Percentiles rank a stretch among this genome's conserved stretches.
Evolutionary conservation across 2,888 invertebrate species (phyloP).

Genomic region (Latheticus oryzae): DNA sequence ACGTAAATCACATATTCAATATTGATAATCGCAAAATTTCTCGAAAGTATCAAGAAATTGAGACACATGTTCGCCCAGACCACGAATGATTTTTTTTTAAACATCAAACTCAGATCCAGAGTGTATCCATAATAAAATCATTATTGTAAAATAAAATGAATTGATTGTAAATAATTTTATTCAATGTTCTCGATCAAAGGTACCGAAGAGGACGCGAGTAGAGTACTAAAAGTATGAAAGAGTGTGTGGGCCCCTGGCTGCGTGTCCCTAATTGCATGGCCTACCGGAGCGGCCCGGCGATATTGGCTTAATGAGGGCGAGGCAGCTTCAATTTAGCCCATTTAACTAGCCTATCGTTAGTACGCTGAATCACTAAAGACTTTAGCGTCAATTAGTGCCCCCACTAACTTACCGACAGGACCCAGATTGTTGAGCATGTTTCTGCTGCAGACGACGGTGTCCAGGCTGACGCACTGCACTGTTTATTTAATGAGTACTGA

Average conservation of each 20-base stretch:
- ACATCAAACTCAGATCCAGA: too few relatives aligned
- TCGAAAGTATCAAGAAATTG: too few relatives aligned
- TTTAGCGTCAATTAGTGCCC: constrained; percentile 66
- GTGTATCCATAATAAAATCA: too few relatives aligned
- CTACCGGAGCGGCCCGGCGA: constrained; percentile 64
- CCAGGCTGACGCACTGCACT: constrained; percentile 60
- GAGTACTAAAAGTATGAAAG: constrained; percentile 58
- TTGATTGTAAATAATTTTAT: too few relatives aligned
- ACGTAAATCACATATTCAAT: too few relatives aligned
- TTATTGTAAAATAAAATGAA: too few relatives aligned
- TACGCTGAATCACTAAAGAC: constrained; percentile 66
- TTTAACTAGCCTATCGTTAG: constrained; percentile 67
- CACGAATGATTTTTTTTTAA: too few relatives aligned
- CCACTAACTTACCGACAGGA: constrained; percentile 65
- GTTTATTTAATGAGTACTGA: constrained; percentile 69
- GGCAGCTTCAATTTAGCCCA: constrained; percentile 66
- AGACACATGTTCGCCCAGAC: too few relatives aligned
- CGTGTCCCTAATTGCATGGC: constrained; percentile 64
- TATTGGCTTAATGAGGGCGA: constrained; percentile 67
- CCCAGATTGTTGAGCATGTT: constrained; percentile 66
- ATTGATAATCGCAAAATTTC: too few relatives aligned
- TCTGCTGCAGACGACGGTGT: constrained; percentile 43
- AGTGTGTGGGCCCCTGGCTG: constrained; percentile 51
- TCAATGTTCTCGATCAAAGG: too few relatives aligned
- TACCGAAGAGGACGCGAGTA: constrained; percentile 19